Base-by-base conservation (phyloP, 2,113 vertebrate species). In the Scomber colias region DNA sequence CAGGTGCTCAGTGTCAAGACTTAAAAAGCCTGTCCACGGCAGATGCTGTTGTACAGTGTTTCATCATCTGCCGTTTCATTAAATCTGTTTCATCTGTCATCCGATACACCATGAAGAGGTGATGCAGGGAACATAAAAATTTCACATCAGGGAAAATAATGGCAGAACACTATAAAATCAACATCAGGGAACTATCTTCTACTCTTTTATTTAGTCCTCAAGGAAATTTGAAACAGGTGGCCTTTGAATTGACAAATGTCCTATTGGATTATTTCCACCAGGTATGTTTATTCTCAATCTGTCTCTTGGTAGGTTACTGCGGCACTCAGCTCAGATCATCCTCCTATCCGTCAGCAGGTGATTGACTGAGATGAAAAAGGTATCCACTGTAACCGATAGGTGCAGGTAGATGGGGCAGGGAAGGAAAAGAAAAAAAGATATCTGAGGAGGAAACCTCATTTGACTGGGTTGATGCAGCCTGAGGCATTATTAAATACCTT, bases 301-400 rank as follows among this genome's bases (percentile, higher is more conserved):
- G 6, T 78, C 49, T 46, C 44, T 56, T 65, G 31, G 50, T 15
- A 6, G 62, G 54, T 59, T 31, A 63, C 60, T 31, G 63, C 50
- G 48, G 21, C 35, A 40, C 7, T 40, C 7, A 9, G 35, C 35
- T 9, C 21, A 60, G 62, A 84, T 84, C 57, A 69, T 44, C 44
- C 24, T 13, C 35, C 48, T 46, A 77, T 74, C 73, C 88, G 83
- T 87, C 68, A 79, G 61, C 9, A 44, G 31, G 30, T 73, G 77
- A 82, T 65, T 46, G 75, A 87, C 85, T 80, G 48, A 84, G 35
- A 81, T 64, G 65, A 81, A 85, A 86, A 81, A 69, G 14, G 78
- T 71, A 76, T 70, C 74, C 16, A 11, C 83, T 44, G 31, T 61
- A 82, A 72, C 71, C 79, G 69, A 67, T 46, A 44, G 45, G 44